Base-by-base conservation (phyloP, 53 echinoderm and acorn worm species). In the Antedon mediterranea region DNA sequence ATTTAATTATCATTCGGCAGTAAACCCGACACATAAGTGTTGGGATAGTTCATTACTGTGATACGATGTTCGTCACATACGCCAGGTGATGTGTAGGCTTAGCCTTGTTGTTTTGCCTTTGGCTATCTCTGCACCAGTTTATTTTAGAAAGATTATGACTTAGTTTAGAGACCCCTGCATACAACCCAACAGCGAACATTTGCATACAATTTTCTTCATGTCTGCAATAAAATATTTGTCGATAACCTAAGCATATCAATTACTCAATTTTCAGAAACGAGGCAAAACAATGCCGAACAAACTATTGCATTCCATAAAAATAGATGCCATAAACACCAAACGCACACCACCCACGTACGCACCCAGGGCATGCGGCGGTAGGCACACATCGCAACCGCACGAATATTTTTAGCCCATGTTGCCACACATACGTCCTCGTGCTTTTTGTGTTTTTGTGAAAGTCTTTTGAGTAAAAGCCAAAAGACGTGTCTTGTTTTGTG, bases 171-270 rank as follows among this genome's bases (percentile, higher is more conserved):
- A 57, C 57, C 57, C 57, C 57, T 57, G 57, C 57, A 57, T 57
- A 57, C 57, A 57, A 57, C 57, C 57, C 57, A 57, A 18, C 57
- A 57, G 57, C 57, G 57, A 57, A 57, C 57, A 57, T 57, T 57
- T 57, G 57, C 57, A 57, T 57, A 57, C 57, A 57, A 57, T 57
- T 57, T 57, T 57, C 57, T 7, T 18, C 23, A 57, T 11, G 57
- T 57, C 57, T 57, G 57, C 57, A 57, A 57, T 57, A 57, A 57
- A 57, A 57, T 57, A 57, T 57, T 57, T 57, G 57, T 57, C 57
- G 11, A 57, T 57, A 57, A 57, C 57, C 57, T 57, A 57, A 18
- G 57, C 57, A 57, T 57, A 57, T 57, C 57, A 57, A 57, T 57
- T 57, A 57, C 57, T 57, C 57, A 57, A 57, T 57, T 57, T 57